Base-by-base conservation (phyloP, 2,113 vertebrate species). In the Elachura formosa region DNA sequence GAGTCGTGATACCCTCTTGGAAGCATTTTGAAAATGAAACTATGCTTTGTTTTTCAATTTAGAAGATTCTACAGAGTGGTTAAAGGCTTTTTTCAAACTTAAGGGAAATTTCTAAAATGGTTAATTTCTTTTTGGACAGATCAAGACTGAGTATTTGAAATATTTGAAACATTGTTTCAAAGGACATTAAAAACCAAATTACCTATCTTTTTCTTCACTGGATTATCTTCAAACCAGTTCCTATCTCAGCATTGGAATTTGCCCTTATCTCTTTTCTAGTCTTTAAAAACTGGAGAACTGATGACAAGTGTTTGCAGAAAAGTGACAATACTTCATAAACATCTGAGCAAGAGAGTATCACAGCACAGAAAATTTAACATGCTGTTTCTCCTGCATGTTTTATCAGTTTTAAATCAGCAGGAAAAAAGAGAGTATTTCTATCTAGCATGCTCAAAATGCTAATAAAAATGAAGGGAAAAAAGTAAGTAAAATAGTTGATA, bases 401-500 rank as follows among this genome's bases (percentile, higher is more conserved):
- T 94, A 74, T 72, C 13, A 48, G 26, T 90, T 88, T 63, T 16
- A 59, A 87, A 93, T 79, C 62, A 91, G 54, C 68, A 80, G 69
- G 40, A 77, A 91, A 88, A 93, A 61, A 82, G 13, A 86, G 14
- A 73, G 6, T 22, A 91, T 58, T 90, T 90, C 40, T 58, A 52
- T 80, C 45, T 55, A 75, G 21, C 26, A 31, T n/a, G 25, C 29
- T 95, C 43, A 67, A 92, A 93, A 87, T 87, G n/a, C 12, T 91
- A 91, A 89, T 76, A 93, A 96, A 94, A 94, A 61, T 61, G 41
- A 54, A 95, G 40, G 40, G 29, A 91, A 90, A 88, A 92, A 87
- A 28, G 33, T 90, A 74, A 92, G 40, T 71, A 90, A 91, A 96
- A 82, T 67, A 74, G 55, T 71, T 63, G 56, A n/a, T 36, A 10